Conservation (phyloP, 2,888 invertebrate genomes). For the Rhynchonema sp. region DNA sequence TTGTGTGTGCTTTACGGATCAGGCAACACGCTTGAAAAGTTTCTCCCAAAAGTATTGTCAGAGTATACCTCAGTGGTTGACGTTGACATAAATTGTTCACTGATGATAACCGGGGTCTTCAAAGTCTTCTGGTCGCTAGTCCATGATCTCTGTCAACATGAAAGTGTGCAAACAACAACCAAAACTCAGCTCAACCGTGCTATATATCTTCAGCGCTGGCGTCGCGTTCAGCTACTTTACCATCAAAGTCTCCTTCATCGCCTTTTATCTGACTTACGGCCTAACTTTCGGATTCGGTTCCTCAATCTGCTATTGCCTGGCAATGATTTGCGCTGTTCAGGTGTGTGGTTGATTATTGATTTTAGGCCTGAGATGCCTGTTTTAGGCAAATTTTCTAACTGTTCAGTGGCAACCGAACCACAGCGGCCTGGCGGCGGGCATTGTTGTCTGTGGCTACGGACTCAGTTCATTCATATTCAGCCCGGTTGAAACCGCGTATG, state of each 20-base stretch:
- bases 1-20: too few species aligned
- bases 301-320: neutral
- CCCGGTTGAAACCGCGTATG: constrained; percentile 24
- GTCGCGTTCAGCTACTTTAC: neutral
- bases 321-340: neutral
- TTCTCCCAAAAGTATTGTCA: too few species aligned
- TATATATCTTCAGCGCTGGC: neutral
- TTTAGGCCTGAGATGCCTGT: neutral
- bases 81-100: too few species aligned
- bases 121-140: too few species aligned
- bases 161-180: too few species aligned
- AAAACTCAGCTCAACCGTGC: too few species aligned
- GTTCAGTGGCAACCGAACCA: constrained; percentile 22
- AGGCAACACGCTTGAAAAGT: too few species aligned
- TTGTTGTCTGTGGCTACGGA: constrained; percentile 32
- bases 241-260: neutral
- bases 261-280: neutral
- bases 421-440: constrained; percentile 28
- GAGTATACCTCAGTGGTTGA: too few species aligned
- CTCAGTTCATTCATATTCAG: constrained; percentile 29
- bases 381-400: neutral
- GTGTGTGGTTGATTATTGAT: neutral
- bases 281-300: neutral
- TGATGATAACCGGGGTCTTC: too few species aligned
- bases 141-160: too few species aligned